Base-by-base conservation (phyloP, 2,113 vertebrate genomes). In the Ammospiza caudacuta region DNA sequence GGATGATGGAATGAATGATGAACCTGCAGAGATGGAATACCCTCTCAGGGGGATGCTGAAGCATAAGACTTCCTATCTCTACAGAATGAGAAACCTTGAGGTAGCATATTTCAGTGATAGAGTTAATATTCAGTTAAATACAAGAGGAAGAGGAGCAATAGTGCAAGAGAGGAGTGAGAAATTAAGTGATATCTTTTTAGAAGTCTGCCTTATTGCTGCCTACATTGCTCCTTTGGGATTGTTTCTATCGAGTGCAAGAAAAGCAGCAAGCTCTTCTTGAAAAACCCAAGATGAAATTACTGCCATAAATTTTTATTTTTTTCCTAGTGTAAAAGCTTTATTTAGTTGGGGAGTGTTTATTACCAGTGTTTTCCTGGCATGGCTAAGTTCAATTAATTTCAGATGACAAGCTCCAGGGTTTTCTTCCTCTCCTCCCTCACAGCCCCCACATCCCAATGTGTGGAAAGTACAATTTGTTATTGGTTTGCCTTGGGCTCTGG, bases 351-450 rank as follows among this genome's bases (percentile, higher is more conserved):
- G 96, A 95, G 96, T 87, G 96, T 97, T 98, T 98, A 97, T 98
- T 98, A 87, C 93, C 85, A 90, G 55, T 96, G 86, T 97, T 98
- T 98, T 96, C 91, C 94, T 97, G 96, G 96, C 94, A 95, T 95
- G 93, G 86, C 94, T 93, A 96, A 96, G 92, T 97, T 98, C 94
- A 97, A 87, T 98, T 98, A 98, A 98, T 98, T 98, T 98, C 87
- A 84, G 62, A 96, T 98, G 96, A 98, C 97, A 98, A 92, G 96
- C 95, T 96, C 86, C 63, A 87, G 90, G 88, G 94, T 94, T 87
- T 80, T 97, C 44, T 88, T 83, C 27, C 28, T 91, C 51, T 64
- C 37, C 14, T 51, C 19, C 14, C 46, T 88, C 62, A 49, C 81
- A 84, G 70, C 54, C 90, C 62, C 76, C 61, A 39, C 43, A 81